A percentile compares a stretch with the other conserved stretches of the same genome.
These are phyloP conservation scores for Zoroaster sp. DNA, from an alignment of 53 echinoderm and acorn worm genomes.

Conservation along the genomic window DNA sequence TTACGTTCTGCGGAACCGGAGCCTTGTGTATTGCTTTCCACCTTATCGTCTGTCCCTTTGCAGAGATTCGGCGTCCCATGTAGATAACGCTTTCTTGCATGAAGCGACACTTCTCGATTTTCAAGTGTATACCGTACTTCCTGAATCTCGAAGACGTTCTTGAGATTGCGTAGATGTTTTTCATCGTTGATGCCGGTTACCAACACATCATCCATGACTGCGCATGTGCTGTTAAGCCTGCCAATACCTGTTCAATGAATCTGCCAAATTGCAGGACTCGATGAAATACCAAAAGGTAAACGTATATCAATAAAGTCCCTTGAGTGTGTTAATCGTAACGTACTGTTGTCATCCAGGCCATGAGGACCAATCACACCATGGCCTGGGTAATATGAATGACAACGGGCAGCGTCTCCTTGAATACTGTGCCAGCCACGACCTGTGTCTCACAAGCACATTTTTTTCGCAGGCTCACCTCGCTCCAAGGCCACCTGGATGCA, in stretches of 20 bases:
- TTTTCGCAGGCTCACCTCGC: too few species aligned
- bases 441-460: too few species aligned
- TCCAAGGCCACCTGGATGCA: too few species aligned
- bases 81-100: slow-evolving; percentile 43
- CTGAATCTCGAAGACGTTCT: slow-evolving; percentile 20
- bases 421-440: too few species aligned
- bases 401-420: too few species aligned
- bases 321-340: slow-evolving; percentile 52
- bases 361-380: too few species aligned
- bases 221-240: slow-evolving; percentile 22
- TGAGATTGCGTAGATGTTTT: slow-evolving; percentile 39
- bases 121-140: slow-evolving; percentile 35
- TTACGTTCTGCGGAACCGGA: slow-evolving; percentile 26
- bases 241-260: slow-evolving; percentile 55
- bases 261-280: slow-evolving; percentile 54
- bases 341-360: slow-evolving; percentile 2
- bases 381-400: too few species aligned
- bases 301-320: slow-evolving; percentile 25
- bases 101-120: slow-evolving; percentile 44
- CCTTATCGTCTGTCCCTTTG: slow-evolving; percentile 42
- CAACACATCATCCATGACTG: slow-evolving; percentile 59
- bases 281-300: slow-evolving; percentile 51
- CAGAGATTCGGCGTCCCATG: slow-evolving; percentile 54
- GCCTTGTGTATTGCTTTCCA: slow-evolving; percentile 15
- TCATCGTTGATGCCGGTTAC: slow-evolving; percentile 28